Percentiles rank a stretch among this genome's conserved stretches.
These are phyloP conservation scores for Parapristionchus giblindavisi DNA, from an alignment of 2,888 invertebrate genomes.

Conservation along the genomic window DNA sequence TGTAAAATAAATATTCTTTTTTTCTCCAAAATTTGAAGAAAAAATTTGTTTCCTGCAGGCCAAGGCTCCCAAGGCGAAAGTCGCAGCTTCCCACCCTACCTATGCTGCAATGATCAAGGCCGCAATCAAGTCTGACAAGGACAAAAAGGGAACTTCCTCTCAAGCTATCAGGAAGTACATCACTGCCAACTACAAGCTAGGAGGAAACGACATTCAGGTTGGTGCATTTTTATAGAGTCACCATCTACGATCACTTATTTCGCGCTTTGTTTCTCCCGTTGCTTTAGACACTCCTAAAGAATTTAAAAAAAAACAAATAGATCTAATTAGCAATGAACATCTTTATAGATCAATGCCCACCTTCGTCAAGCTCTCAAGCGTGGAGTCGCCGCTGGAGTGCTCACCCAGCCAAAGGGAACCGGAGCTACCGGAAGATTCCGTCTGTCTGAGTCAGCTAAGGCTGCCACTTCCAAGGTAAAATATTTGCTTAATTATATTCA, in stretches of 20 bases:
- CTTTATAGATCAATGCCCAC: conserved; percentile 3
- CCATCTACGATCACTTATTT: no score
- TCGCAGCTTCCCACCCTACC: conserved; percentile 65
- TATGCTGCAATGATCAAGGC: conserved; percentile 72
- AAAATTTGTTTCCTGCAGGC: no score
- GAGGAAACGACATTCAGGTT: conserved; percentile 60
- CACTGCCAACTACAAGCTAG: conserved; percentile 71
- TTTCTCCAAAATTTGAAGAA: no score
- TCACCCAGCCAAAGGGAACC: conserved; percentile 37
- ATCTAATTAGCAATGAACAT: no score
- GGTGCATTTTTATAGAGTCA: no score
- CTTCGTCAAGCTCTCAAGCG: conserved; percentile 33
- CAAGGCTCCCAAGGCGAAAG: no score
- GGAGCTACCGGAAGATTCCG: conserved; percentile 38
- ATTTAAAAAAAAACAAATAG: no score
- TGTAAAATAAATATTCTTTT: no score
- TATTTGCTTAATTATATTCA: neutral
- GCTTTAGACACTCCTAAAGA: no score
- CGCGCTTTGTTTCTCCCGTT: no score
- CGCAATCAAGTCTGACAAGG: conserved; percentile 71
- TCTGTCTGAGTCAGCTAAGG: conserved; percentile 34
- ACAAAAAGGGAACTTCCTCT: conserved; percentile 72
- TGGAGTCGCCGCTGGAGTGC: conserved; percentile 17
- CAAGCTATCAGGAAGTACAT: conserved; percentile 73
- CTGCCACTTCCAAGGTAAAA: conserved; percentile 10